These are phyloP conservation scores for Amyelois transitella DNA, from an alignment of 1,140 invertebrate species.

Conservation along the genomic window DNA sequence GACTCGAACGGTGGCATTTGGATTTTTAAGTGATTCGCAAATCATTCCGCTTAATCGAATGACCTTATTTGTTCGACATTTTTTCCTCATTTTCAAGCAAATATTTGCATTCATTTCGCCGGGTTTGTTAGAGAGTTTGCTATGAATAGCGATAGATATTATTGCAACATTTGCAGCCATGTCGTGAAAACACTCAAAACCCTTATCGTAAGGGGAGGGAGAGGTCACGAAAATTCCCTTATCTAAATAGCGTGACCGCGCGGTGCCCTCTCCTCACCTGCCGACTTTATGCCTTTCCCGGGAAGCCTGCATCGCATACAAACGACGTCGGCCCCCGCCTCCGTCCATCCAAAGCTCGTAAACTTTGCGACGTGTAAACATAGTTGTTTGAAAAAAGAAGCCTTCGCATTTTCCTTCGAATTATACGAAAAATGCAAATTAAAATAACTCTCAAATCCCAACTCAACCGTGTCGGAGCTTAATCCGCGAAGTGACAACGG, in stretches of 20 bases:
- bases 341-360: slow-evolving; percentile 32
- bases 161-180: slow-evolving; percentile 15
- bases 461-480: slow-evolving; percentile 71
- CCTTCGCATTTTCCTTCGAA: slow-evolving; percentile 34
- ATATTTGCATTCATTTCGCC: slow-evolving; percentile 9
- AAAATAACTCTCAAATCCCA: slow-evolving; percentile 72
- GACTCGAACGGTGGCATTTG: slow-evolving; percentile 54
- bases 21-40: slow-evolving; percentile 63
- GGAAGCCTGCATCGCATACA: slow-evolving; percentile 44
- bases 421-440: slow-evolving; percentile 68
- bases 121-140: slow-evolving; percentile 5
- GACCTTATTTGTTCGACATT: slow-evolving; percentile 49
- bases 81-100: slow-evolving; percentile 27
- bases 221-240: slow-evolving; percentile 40
- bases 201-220: slow-evolving; percentile 30
- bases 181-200: slow-evolving; percentile 18
- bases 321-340: slow-evolving; percentile 38
- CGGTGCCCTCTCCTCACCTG: slow-evolving; percentile 44
- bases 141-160: background rate
- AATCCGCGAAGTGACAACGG: slow-evolving; percentile 73
- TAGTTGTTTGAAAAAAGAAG: slow-evolving; percentile 20
- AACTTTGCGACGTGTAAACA: slow-evolving; percentile 30
- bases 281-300: slow-evolving; percentile 52
- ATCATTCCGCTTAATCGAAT: slow-evolving; percentile 67
- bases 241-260: slow-evolving; percentile 54